phyloP scores from a whole-genome alignment of 2,797 vertebrate genomes.

The Rhinella marina region DNA sequence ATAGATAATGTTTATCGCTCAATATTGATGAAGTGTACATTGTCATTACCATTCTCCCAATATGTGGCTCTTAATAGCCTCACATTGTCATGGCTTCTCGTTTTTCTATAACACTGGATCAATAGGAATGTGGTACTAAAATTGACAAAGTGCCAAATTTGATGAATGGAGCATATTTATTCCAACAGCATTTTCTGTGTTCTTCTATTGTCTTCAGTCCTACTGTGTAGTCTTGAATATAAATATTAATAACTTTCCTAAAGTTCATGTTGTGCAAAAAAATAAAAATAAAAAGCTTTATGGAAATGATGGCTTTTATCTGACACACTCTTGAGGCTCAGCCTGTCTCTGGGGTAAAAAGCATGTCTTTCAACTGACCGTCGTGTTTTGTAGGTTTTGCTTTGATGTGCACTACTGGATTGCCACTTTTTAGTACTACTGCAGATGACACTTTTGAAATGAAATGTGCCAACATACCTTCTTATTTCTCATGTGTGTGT shows the following conservation, averaged over 20 bases:
- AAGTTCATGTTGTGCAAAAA: background rate
- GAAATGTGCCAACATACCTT: background rate
- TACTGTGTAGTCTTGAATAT: background rate
- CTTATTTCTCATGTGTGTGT: too few species aligned
- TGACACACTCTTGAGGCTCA: background rate
- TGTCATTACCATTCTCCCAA: background rate
- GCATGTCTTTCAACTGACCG: background rate
- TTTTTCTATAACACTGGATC: background rate
- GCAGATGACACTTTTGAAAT: background rate
- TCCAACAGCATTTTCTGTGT: background rate
- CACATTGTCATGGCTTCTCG: background rate
- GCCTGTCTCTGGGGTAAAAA: background rate
- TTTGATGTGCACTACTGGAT: background rate
- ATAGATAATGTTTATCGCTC: background rate
- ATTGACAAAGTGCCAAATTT: background rate
- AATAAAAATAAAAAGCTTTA: background rate
- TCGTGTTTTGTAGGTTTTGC: background rate
- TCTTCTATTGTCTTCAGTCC: background rate
- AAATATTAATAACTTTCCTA: slow-evolving; percentile 21
- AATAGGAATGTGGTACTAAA: background rate
- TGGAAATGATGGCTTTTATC: slow-evolving; percentile 3
- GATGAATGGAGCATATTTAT: background rate
- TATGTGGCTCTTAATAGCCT: background rate
- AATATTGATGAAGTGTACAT: background rate
- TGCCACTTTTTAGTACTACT: background rate